Percentiles rank a stretch among this genome's conserved stretches.
phyloP scores from a whole-genome alignment of 2,113 vertebrate species.

The Brienomyrus brachyistius region DNA sequence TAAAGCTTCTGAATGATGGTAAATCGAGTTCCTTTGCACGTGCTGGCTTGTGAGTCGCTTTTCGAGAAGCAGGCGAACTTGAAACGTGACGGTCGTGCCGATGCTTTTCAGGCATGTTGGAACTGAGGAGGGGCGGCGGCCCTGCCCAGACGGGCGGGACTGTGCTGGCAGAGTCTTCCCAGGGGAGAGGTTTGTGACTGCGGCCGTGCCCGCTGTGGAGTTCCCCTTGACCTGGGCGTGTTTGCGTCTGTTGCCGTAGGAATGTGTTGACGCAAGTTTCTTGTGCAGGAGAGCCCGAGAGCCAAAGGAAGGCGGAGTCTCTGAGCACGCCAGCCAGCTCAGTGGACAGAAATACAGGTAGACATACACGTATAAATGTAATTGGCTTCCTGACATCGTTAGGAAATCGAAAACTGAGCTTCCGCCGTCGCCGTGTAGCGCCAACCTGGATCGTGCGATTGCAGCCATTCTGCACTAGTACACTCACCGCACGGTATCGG shows the following conservation, averaged over 20 bases:
- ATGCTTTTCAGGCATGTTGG: neutral
- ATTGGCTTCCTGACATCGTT: neutral
- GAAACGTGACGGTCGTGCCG: neutral
- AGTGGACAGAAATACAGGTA: neutral
- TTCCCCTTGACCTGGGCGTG: neutral
- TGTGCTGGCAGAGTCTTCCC: neutral
- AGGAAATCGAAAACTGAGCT: neutral
- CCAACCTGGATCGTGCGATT: too few relatives aligned
- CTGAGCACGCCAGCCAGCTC: neutral
- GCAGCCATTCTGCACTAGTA: too few relatives aligned
- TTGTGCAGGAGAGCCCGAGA: conserved; percentile 31
- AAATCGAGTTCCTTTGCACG: neutral
- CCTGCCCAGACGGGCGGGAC: neutral
- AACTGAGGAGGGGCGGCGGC: neutral
- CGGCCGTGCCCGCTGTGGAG: too few relatives aligned
- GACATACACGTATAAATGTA: neutral
- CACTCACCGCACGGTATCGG: too few relatives aligned
- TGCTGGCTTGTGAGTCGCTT: neutral
- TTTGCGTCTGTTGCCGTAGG: neutral
- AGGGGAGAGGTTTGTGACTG: conserved; percentile 21
- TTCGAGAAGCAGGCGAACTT: neutral
- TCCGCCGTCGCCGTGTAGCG: too few relatives aligned
- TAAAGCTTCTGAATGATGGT: neutral
- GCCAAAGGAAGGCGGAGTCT: conserved; percentile 9
- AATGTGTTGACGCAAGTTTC: neutral